Evolutionary conservation across 2,113 vertebrate genomes (phyloP).

Genomic region (Zapus hudsonius): DNA sequence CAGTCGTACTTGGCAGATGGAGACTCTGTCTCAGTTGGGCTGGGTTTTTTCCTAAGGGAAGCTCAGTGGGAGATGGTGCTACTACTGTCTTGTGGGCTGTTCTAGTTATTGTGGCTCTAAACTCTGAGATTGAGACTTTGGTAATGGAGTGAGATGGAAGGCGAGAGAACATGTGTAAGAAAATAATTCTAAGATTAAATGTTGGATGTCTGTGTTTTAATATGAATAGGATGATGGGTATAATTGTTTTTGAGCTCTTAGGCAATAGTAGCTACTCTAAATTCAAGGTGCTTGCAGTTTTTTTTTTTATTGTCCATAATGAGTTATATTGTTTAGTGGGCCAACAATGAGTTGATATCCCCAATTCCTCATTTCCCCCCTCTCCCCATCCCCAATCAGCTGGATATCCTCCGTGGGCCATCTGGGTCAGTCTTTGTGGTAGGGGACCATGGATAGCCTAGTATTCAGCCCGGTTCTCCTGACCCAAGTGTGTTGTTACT

Average conservation of each 20-base stretch:
- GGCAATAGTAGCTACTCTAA: background rate
- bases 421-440: too few relatives aligned
- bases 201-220: background rate
- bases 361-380: too few relatives aligned
- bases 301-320: too few relatives aligned
- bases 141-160: background rate
- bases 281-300: too few relatives aligned
- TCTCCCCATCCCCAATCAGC: too few relatives aligned
- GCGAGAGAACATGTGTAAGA: background rate
- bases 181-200: background rate
- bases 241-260: conserved; percentile 31
- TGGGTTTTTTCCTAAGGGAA: background rate
- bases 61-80: background rate
- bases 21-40: background rate
- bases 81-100: background rate
- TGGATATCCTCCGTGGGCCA: too few relatives aligned
- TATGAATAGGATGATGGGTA: background rate
- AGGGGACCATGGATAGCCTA: too few relatives aligned
- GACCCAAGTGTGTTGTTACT: too few relatives aligned
- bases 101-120: background rate
- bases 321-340: too few relatives aligned
- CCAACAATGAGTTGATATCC: too few relatives aligned
- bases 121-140: background rate
- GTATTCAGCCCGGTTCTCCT: too few relatives aligned
- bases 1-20: background rate